Base-by-base conservation (phyloP, 1,140 invertebrate species). In the Sitobion miscanthi region DNA sequence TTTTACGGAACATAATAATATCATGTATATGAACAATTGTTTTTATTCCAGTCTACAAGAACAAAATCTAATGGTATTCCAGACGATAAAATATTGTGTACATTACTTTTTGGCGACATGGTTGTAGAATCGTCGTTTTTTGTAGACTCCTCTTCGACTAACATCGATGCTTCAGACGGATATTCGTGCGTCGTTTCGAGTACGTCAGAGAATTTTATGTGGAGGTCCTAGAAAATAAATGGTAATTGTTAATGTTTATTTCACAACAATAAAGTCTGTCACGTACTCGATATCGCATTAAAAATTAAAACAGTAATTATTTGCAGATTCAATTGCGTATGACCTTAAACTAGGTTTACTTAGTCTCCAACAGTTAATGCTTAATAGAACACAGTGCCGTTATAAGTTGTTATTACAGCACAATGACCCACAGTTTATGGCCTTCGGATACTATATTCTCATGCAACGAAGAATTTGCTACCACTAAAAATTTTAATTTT, bases 161-260 rank as follows among this genome's bases (percentile, higher is more conserved):
- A 25, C 49, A 86, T 14, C 23, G 82, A 86, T 4, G 91, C 49
- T 85, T 93, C 91, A 4, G 91, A 93, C 21, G 91, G 91, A 57
- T 93, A 93, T 85, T 93, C 91, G 49, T 93, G 49, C 25, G n/a
- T 86, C 35, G 91, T 93, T 93, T 86, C 91, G 3, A 93, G 82
- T 54, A 57, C 38, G 25, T 93, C 91, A 25, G 91, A 93, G 45
- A 93, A 93, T 54, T 86, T 25, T 57, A 93, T 93, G 21, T 45
- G 77, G 0, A 85, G 82, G 49, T 93, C 82, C 91, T 86, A 86
- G 17, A 90, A 62, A 42, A 57, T n/a, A 77, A 23, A 83, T 82
- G 77, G 30, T 25, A 45, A 30, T 87, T 49, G 25, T 49, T 87
- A 87, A 8, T 86, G 35, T 45, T 38, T 38, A 42, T 42, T 3